Conservation (phyloP, 2,888 invertebrate species). For the Metalampra italica region DNA sequence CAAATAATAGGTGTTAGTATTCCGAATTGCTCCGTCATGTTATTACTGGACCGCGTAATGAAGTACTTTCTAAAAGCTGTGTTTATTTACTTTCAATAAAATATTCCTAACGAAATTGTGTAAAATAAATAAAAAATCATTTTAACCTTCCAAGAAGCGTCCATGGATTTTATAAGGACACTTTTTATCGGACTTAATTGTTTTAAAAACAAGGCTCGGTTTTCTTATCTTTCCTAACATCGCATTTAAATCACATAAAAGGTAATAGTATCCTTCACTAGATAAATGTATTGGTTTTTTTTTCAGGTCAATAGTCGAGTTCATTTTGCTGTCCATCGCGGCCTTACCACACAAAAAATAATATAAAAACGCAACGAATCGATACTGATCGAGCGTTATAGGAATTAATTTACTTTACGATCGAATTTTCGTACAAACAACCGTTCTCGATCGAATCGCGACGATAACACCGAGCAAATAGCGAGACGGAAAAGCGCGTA, state of each 20-base stretch:
- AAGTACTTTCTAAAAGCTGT: constrained; percentile 51
- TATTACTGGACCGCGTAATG: constrained; percentile 59
- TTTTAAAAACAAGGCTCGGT: constrained; percentile 9
- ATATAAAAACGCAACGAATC: constrained; percentile 39
- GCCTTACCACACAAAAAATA: constrained; percentile 2
- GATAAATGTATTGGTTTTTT: no score
- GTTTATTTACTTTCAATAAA: constrained; percentile 18
- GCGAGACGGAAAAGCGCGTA: constrained; percentile 43
- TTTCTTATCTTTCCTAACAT: constrained; percentile 10
- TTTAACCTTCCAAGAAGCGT: constrained; percentile 8
- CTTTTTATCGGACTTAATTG: constrained; percentile 15
- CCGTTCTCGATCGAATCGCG: constrained; percentile 23
- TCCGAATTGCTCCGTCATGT: constrained; percentile 53
- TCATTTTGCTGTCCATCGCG: not conserved
- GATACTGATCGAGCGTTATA: constrained; percentile 35
- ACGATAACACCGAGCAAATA: constrained; percentile 22
- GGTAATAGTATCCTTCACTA: not conserved
- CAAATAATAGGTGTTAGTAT: constrained; percentile 67
- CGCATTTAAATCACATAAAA: constrained; percentile 14
- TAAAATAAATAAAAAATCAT: no score
- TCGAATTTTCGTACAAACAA: constrained; percentile 29
- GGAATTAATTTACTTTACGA: constrained; percentile 32
- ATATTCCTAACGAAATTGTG: not conserved
- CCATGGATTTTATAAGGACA: constrained; percentile 4
- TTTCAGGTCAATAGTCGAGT: no score